A percentile compares a stretch with the other conserved stretches of the same genome.
Evolutionary conservation across 2,113 vertebrate genomes (phyloP).

Genomic region (Morone chrysops): DNA sequence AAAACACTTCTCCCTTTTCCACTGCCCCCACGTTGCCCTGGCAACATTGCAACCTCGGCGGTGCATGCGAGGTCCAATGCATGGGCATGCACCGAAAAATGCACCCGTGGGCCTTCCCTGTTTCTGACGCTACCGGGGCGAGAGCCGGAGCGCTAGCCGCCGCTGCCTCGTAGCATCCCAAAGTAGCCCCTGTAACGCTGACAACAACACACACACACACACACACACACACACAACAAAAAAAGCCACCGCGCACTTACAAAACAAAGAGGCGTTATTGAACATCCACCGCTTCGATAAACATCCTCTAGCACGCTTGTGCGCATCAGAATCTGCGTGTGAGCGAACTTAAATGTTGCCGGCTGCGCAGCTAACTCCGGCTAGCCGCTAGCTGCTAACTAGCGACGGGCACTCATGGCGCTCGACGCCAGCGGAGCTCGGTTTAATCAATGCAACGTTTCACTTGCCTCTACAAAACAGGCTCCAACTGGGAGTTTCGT

Average conservation of each 20-base stretch:
- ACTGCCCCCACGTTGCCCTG: conserved; percentile 25
- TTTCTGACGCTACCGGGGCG: conserved; percentile 28
- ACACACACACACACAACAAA: background rate
- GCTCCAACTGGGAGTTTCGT: conserved; percentile 43
- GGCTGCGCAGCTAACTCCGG: conserved; percentile 62
- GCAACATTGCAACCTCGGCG: conserved; percentile 46
- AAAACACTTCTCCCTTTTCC: conserved; percentile 3
- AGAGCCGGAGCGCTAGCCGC: conserved; percentile 22
- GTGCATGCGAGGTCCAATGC: conserved; percentile 61
- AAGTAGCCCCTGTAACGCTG: conserved; percentile 11
- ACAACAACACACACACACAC: background rate
- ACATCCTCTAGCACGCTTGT: background rate
- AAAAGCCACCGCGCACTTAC: background rate
- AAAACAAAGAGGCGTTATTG: background rate
- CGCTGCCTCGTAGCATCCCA: conserved; percentile 20
- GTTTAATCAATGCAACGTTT: too few species aligned
- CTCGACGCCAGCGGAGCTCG: conserved; percentile 36
- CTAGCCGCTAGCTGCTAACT: conserved; percentile 57
- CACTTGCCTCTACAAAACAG: conserved; percentile 26
- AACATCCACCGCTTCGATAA: background rate
- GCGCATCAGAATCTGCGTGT: background rate
- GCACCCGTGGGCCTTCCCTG: conserved; percentile 57
- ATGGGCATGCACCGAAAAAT: conserved; percentile 65
- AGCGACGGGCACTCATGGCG: conserved; percentile 31
- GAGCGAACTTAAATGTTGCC: conserved; percentile 51